These are phyloP conservation scores for Dendrocopos noguchii DNA, from an alignment of 2,113 vertebrate genomes.

Conservation along the genomic window DNA sequence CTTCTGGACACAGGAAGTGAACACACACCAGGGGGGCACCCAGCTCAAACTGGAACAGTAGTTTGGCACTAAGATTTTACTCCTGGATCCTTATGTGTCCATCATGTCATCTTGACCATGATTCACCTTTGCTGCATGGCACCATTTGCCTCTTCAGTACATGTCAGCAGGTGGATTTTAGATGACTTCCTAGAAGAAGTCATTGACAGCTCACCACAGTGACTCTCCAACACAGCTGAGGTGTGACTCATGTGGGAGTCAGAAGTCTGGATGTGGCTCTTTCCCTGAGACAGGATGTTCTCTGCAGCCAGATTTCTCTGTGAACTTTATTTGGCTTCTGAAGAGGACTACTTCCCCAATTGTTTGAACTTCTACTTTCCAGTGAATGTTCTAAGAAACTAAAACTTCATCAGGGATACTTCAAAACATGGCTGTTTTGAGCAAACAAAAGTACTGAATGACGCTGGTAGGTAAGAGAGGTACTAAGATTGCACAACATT, in stretches of 20 bases:
- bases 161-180: not conserved
- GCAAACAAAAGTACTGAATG: not conserved
- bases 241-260: not conserved
- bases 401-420: not conserved
- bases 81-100: rapidly evolving
- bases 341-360: not conserved
- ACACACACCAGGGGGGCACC: no score
- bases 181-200: not conserved
- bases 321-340: not conserved
- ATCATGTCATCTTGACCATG: not conserved
- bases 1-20: no score
- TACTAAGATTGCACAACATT: not conserved
- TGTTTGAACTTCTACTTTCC: not conserved
- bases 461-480: not conserved
- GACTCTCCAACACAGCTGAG: not conserved
- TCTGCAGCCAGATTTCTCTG: not conserved
- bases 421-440: not conserved
- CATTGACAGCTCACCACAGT: not conserved
- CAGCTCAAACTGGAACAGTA: no score
- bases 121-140: not conserved
- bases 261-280: not conserved
- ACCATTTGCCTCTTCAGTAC: not conserved
- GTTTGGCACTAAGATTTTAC: not conserved
- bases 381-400: not conserved
- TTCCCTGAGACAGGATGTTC: not conserved